Evolutionary conservation across 2,888 invertebrate genomes (phyloP), one percentile per base, ranked within the genome.

Genomic region (Gastrophysa polygoni): DNA sequence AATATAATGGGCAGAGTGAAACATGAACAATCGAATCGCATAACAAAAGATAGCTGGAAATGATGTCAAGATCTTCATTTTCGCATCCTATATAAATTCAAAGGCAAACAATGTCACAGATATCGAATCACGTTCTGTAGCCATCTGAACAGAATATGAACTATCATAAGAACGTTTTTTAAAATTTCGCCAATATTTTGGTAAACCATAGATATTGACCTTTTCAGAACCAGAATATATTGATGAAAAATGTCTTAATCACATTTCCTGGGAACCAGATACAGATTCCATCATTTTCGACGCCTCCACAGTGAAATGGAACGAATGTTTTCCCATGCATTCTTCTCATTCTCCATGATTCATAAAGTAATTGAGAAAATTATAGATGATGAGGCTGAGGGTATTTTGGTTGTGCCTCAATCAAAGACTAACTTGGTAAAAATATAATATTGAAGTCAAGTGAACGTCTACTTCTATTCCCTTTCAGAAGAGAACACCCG

Each of bases 401-500:
- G 60, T 11, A 60, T 61, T 5, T 7, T 49, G 32, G 20, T 51
- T 21, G 57, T 51, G n/a, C 57, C 57, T 1, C 43, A n/a, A 14
- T 43, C 20, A 32, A 8, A 55, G 2, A 4, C 49, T 7, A 21
- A n/a, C n/a, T 44, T 14, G 18, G 11, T 7, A 16, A 18, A 49
- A 16, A 8, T 18, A 4, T 50, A 5, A 14, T 46, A n/a, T 34
- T 54, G 17, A 5, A 32, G 29, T 10, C 29, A 32, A 32, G 29
- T 32, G 10, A 10, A 8, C 5, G 10, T 32, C 10, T 32, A 32
- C 29, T 32, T 8, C 10, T 32, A 32, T 32, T 10, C 29, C 29
- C 29, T 32, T 32, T 10, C 10, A 32, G 73, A 44, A 43, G 57
- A 6, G 47, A 58, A 4, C 75, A 75, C 32, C 74, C 73, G 3